These are phyloP conservation scores for Frieseomelitta varia DNA, from an alignment of 1,140 invertebrate species.

Conservation along the genomic window DNA sequence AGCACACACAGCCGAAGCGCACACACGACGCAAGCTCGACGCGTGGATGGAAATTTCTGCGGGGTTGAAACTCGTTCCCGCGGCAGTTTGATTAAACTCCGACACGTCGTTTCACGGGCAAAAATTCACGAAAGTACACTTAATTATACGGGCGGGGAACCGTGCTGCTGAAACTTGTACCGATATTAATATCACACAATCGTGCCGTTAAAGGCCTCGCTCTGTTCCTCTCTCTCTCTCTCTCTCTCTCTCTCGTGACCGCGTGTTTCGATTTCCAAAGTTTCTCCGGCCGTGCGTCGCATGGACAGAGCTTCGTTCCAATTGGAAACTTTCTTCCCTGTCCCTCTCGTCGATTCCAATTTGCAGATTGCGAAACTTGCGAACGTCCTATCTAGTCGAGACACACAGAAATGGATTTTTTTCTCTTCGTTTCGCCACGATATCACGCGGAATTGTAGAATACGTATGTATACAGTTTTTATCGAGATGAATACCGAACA, in stretches of 20 bases:
- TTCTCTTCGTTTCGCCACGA: no score
- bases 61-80: constrained; percentile 15
- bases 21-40: neutral
- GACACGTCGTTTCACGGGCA: neutral
- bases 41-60: constrained; percentile 12
- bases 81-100: constrained; percentile 25
- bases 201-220: neutral
- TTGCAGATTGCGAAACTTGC: constrained; percentile 37
- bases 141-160: constrained; percentile 2
- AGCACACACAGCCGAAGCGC: neutral
- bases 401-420: neutral
- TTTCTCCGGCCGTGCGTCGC: neutral
- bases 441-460: no score
- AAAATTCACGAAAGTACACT: constrained; percentile 20
- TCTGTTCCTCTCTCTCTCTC: neutral
- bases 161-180: constrained; percentile 3
- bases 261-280: neutral
- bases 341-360: constrained; percentile 18
- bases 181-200: constrained; percentile 12
- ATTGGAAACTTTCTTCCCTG: constrained; percentile 11
- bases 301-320: neutral
- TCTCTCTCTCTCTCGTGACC: neutral
- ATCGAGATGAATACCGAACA: no score
- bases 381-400: neutral
- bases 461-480: no score